These are phyloP conservation scores for Seira musarum DNA, from an alignment of 2,888 invertebrate species.

Conservation along the genomic window DNA sequence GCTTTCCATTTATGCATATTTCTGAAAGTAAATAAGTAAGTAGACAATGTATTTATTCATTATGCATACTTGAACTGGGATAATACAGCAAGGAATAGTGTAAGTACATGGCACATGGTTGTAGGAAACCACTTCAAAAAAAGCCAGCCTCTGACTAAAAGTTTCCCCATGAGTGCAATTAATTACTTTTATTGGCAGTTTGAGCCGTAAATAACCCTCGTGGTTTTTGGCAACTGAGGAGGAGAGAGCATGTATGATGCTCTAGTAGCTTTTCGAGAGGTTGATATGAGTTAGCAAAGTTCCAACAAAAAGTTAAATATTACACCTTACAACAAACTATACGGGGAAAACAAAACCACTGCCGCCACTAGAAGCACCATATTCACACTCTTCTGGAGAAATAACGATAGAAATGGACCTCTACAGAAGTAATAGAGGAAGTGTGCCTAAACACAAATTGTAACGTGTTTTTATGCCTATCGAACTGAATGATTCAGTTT, in stretches of 20 bases:
- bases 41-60: no score
- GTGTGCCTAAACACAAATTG: no score
- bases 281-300: conserved; percentile 2
- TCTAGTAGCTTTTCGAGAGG: background rate
- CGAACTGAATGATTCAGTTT: no score
- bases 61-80: no score
- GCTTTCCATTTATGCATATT: no score
- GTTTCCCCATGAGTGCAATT: conserved; percentile 66
- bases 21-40: no score
- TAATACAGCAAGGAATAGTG: no score
- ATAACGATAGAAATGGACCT: no score
- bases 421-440: no score
- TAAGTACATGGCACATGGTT: background rate
- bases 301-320: background rate
- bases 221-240: conserved; percentile 60
- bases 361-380: no score
- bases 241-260: background rate
- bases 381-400: no score
- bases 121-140: conserved; percentile 59
- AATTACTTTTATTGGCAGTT: conserved; percentile 68
- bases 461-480: no score
- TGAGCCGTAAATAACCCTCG: conserved; percentile 67
- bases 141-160: conserved; percentile 52
- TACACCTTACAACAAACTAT: background rate
- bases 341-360: background rate